phyloP scores from a whole-genome alignment of 2,113 vertebrate species.

The Orthochromis malagaraziensis region DNA sequence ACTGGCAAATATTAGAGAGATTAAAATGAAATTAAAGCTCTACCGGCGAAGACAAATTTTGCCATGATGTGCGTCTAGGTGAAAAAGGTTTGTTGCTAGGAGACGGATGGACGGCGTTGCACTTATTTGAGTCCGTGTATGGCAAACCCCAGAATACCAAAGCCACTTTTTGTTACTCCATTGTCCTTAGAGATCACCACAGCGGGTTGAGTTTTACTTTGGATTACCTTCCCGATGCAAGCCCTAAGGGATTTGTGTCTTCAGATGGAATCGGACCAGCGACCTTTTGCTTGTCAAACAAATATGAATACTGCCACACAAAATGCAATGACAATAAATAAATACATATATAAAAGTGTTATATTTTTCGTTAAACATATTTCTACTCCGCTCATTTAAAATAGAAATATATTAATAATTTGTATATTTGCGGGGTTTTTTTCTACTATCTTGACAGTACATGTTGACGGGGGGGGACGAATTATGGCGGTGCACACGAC shows the following conservation, averaged over 20 bases:
- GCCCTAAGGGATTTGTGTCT: background rate
- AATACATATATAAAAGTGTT: background rate
- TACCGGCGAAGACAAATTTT: slow-evolving; percentile 76
- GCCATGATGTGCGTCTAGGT: slow-evolving; percentile 55
- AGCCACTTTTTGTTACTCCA: background rate
- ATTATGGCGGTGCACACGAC: background rate
- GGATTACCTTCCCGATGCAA: background rate
- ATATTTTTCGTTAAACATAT: background rate
- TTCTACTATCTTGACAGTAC: background rate
- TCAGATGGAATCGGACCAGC: background rate
- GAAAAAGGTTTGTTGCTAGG: slow-evolving; percentile 46
- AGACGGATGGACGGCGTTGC: background rate
- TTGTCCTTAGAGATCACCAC: rapidly evolving
- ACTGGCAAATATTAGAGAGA: background rate
- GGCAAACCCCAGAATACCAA: background rate
- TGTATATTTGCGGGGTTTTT: rapidly evolving
- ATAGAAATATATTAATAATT: background rate
- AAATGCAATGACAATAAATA: background rate
- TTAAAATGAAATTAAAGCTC: background rate
- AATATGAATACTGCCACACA: background rate
- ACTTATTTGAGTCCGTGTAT: background rate
- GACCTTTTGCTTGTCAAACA: background rate
- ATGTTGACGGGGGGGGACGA: background rate
- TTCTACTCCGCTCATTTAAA: background rate
- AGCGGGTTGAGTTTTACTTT: background rate